These are phyloP conservation scores for Ethmia dodecea DNA, from an alignment of 2,888 invertebrate genomes.

Conservation along the genomic window DNA sequence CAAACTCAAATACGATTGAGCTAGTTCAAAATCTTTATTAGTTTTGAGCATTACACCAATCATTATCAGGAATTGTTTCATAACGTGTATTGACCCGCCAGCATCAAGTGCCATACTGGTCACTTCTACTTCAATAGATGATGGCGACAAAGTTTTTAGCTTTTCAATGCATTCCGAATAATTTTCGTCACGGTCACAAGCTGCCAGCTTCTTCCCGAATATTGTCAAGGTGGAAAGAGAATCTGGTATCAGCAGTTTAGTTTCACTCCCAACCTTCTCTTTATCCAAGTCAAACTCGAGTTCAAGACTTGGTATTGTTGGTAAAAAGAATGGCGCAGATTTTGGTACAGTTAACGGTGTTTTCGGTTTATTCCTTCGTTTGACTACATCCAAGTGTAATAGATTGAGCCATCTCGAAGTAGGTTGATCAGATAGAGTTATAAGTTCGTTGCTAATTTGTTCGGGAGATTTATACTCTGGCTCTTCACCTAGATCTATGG, in stretches of 20 bases:
- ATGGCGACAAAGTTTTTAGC: slow-evolving; percentile 85
- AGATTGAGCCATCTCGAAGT: slow-evolving; percentile 95
- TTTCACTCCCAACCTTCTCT: slow-evolving; percentile 49
- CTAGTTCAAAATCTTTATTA: slow-evolving; percentile 91
- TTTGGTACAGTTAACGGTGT: slow-evolving; percentile 89
- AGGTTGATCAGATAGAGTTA: slow-evolving; percentile 91
- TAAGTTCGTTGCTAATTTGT: slow-evolving; percentile 85
- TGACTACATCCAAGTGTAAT: slow-evolving; percentile 90
- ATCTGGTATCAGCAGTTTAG: slow-evolving; percentile 76
- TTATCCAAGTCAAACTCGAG: slow-evolving; percentile 86
- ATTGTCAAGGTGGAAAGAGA: slow-evolving; percentile 81
- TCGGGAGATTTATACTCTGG: slow-evolving; percentile 84
- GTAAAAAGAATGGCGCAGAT: slow-evolving; percentile 96
- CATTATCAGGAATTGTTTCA: slow-evolving; percentile 88
- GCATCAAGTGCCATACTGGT: slow-evolving; percentile 85
- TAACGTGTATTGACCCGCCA: slow-evolving; percentile 82
- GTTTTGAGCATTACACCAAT: slow-evolving; percentile 83
- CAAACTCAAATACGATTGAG: slow-evolving; percentile 91
- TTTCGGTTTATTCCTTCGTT: slow-evolving; percentile 93
- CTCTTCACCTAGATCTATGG: slow-evolving; percentile 62
- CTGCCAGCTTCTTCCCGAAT: slow-evolving; percentile 81
- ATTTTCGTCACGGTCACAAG: slow-evolving; percentile 63
- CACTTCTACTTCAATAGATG: slow-evolving; percentile 92
- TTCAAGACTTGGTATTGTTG: slow-evolving; percentile 90
- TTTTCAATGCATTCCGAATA: slow-evolving; percentile 78